These are phyloP conservation scores for Mylabris phalerata DNA, from an alignment of 1,140 invertebrate species.

Conservation along the genomic window DNA sequence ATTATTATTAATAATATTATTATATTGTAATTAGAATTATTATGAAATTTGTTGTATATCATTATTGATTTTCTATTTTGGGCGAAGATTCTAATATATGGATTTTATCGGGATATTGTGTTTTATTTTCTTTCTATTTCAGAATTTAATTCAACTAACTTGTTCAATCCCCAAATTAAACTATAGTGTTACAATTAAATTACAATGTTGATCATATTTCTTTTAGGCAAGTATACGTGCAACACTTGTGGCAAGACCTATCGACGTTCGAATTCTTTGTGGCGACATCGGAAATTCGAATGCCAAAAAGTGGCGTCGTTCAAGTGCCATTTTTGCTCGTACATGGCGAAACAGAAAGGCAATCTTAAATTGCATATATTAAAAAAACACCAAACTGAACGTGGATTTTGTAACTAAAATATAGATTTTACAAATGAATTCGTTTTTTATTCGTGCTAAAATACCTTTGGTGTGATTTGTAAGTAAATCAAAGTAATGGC, in stretches of 20 bases:
- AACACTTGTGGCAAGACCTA: conserved; percentile 49
- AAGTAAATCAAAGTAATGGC: too few relatives aligned
- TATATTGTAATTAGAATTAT: too few relatives aligned
- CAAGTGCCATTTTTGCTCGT: conserved; percentile 49
- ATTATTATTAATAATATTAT: too few relatives aligned
- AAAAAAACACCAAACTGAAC: conserved; percentile 13
- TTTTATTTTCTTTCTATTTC: neutral
- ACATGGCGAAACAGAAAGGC: conserved; percentile 41
- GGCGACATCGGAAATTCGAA: conserved; percentile 57
- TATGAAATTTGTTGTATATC: too few relatives aligned
- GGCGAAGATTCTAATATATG: too few relatives aligned
- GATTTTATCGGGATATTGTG: too few relatives aligned
- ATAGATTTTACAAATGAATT: too few relatives aligned
- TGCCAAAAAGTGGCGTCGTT: conserved; percentile 58
- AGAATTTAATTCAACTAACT: neutral
- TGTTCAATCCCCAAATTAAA: too few relatives aligned
- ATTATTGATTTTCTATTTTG: too few relatives aligned
- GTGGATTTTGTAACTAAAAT: neutral
- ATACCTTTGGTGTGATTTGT: too few relatives aligned
- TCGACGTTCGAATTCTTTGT: conserved; percentile 47
- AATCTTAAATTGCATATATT: conserved; percentile 40
- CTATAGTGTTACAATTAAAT: neutral
- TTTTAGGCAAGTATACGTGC: conserved; percentile 8
- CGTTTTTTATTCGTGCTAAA: too few relatives aligned
- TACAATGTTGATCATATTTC: neutral